Base-by-base conservation (phyloP, 2,888 invertebrate species). In the Ophraella communa region DNA sequence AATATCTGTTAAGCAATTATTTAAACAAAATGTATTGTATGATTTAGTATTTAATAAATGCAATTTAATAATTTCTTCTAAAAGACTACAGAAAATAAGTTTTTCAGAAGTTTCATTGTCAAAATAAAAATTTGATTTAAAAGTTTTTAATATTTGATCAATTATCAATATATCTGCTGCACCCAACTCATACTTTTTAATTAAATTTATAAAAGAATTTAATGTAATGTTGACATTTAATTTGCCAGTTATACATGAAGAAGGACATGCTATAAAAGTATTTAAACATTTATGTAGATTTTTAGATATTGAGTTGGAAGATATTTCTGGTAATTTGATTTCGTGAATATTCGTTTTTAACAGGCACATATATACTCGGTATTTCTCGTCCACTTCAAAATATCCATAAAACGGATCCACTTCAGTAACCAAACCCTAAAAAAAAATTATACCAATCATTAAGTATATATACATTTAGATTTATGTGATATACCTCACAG, bases 341-440 rank as follows among this genome's bases (percentile, higher is more conserved):
- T 44, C 20, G 17, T 20, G 1, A n/a, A 39, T 17, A 14, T 10
- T 39, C 7, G 23, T 14, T 54, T 23, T 54, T 10, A 54, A 14
- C 4, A 45, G 3, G 17, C 20, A 17, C 10, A 45, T 3, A 45
- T 45, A 20, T 21, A 56, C 14, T 30, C 11, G 27, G 30, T 45
- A 45, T 45, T 45, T 56, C 2, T 56, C 44, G 14, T 56, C 30
- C 4, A 56, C 11, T 56, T 56, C 56, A 44, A 56, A 45, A 42
- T 56, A 56, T 27, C 56, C 56, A 56, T 45, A 45, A 30, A 44
- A 30, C 0, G 30, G 11, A 7, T 56, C 56, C 11, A 56, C 33
- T 56, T 56, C 45, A 7, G 56, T 56, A 8, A 56, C 56, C 7
- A 30, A 7, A 5, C 56, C 56, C 56, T 56, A 56, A 27, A 45